Conservation (phyloP, 1,140 invertebrate species). For the Drosophila prosaltans region DNA sequence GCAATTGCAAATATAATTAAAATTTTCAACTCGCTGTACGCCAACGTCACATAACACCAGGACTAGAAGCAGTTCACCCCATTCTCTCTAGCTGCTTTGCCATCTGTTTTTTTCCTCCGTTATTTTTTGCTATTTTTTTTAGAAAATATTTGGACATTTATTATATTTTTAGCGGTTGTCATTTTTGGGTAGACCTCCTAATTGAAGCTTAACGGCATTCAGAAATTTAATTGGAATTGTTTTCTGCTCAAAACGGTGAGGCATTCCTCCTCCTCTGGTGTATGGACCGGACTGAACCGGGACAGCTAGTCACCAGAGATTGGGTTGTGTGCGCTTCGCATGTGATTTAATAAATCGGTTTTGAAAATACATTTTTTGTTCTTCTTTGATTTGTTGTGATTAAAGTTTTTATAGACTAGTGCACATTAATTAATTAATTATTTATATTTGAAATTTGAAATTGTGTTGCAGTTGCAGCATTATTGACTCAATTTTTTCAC, state of each 20-base stretch:
- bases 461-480: too few relatives aligned
- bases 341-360: background rate
- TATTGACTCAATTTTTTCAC: too few relatives aligned
- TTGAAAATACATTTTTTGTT: background rate
- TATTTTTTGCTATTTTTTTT: conserved; percentile 21
- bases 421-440: too few relatives aligned
- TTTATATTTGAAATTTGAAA: too few relatives aligned
- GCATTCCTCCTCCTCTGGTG: background rate
- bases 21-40: conserved; percentile 68
- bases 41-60: background rate
- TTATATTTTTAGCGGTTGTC: conserved; percentile 58
- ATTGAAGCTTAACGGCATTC: conserved; percentile 49
- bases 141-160: conserved; percentile 58
- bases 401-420: background rate
- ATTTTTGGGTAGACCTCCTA: conserved; percentile 40
- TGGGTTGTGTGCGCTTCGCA: background rate
- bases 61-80: background rate
- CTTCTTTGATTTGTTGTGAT: background rate
- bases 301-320: background rate
- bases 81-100: conserved; percentile 7
- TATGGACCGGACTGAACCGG: background rate
- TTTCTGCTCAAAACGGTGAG: background rate
- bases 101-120: conserved; percentile 14
- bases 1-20: conserved; percentile 82
- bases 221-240: conserved; percentile 45